Percentiles rank a stretch among this genome's conserved stretches.
These are phyloP conservation scores for Leiothrix lutea DNA, from an alignment of 2,113 vertebrate genomes.

Conservation along the genomic window DNA sequence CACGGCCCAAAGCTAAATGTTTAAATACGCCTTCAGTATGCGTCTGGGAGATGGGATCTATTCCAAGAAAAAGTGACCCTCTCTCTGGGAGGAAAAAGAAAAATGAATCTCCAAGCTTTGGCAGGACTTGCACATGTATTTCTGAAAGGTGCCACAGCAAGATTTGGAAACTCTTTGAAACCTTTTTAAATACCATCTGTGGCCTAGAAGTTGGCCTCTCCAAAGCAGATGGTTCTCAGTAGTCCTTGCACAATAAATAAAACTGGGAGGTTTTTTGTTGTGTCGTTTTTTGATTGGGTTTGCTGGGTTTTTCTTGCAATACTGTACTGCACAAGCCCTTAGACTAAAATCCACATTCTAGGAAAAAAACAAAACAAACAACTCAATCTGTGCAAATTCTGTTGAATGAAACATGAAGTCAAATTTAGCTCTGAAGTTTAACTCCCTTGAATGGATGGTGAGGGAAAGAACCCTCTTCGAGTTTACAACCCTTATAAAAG, in stretches of 20 bases:
- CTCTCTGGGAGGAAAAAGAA: neutral
- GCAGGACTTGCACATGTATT: neutral
- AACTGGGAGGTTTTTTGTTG: neutral
- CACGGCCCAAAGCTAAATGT: neutral
- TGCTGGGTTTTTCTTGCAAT: neutral
- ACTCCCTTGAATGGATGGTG: neutral
- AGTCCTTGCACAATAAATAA: neutral
- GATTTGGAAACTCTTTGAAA: neutral
- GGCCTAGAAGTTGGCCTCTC: neutral
- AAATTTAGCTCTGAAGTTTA: neutral
- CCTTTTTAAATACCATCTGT: neutral
- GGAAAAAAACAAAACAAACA: neutral
- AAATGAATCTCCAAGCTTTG: neutral
- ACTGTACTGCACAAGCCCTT: neutral
- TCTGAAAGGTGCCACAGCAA: conserved; percentile 19
- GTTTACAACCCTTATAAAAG: neutral
- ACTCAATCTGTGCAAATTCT: neutral
- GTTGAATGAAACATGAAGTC: neutral
- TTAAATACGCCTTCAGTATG: neutral
- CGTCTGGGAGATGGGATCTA: neutral
- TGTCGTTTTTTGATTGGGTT: neutral
- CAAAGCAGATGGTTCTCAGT: neutral
- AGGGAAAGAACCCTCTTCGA: neutral
- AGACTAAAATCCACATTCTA: neutral
- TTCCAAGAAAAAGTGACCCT: conserved; percentile 24